phyloP scores from a whole-genome alignment of 1,140 invertebrate species.

The Colletes latitarsis region DNA sequence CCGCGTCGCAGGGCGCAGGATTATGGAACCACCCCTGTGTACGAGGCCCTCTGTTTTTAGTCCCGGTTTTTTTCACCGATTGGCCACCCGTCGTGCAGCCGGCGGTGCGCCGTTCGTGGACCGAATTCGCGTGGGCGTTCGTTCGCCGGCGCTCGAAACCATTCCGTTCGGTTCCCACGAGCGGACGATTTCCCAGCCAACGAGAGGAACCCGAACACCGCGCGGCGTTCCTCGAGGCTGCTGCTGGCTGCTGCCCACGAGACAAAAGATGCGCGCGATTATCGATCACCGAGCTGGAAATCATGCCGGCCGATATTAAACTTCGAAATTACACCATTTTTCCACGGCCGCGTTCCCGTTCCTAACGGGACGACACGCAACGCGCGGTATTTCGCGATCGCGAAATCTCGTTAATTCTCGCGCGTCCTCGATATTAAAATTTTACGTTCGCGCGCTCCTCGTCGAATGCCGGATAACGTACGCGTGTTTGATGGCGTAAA shows the following conservation, averaged over 20 bases:
- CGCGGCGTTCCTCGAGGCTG: constrained; percentile 15
- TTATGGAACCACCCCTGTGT: constrained; percentile 72
- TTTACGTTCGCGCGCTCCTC: neutral
- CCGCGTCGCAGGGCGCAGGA: constrained; percentile 67
- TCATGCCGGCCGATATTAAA: constrained; percentile 30
- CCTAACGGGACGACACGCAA: neutral
- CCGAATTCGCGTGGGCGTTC: constrained; percentile 66
- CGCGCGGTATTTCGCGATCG: constrained; percentile 24
- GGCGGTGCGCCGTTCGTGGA: constrained; percentile 62
- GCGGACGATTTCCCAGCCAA: constrained; percentile 38
- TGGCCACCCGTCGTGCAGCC: constrained; percentile 62
- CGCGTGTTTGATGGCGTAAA: neutral
- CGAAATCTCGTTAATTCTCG: constrained; percentile 25
- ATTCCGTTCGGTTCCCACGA: constrained; percentile 36
- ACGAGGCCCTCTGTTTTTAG: constrained; percentile 66
- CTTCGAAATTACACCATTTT: constrained; percentile 21
- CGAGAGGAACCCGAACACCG: constrained; percentile 7
- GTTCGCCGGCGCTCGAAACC: constrained; percentile 46
- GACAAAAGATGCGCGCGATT: constrained; percentile 38
- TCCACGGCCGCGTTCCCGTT: neutral
- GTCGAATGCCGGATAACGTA: constrained; percentile 3
- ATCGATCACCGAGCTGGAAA: constrained; percentile 27
- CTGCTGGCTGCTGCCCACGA: neutral
- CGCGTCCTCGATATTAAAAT: constrained; percentile 12
- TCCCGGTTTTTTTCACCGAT: constrained; percentile 69